These are phyloP conservation scores for Megamerina dolium DNA, from an alignment of 2,888 invertebrate species.

Conservation along the genomic window DNA sequence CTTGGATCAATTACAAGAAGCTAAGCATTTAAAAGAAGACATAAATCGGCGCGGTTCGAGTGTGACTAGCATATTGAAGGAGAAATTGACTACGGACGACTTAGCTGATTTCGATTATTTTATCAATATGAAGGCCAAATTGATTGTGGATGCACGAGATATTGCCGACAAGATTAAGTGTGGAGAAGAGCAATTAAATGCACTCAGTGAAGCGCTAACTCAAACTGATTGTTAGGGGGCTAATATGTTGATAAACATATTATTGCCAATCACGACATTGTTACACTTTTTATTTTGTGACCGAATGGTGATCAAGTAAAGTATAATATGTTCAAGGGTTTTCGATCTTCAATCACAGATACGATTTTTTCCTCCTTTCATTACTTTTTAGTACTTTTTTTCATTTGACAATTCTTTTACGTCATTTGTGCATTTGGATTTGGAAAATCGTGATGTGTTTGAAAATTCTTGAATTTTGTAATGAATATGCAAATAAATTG, in stretches of 20 bases:
- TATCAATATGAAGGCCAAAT: slow-evolving; percentile 79
- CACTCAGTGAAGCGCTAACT: slow-evolving; percentile 53
- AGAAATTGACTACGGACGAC: slow-evolving; percentile 66
- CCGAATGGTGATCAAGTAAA: too few relatives aligned
- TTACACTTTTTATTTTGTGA: too few relatives aligned
- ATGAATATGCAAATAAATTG: too few relatives aligned
- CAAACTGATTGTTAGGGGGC: slow-evolving; percentile 47
- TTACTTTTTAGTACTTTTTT: too few relatives aligned
- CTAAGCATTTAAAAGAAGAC: slow-evolving; percentile 71
- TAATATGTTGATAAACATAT: not conserved
- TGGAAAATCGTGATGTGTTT: too few relatives aligned
- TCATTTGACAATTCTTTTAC: too few relatives aligned
- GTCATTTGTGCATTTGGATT: too few relatives aligned
- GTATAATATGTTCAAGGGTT: too few relatives aligned
- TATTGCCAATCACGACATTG: too few relatives aligned
- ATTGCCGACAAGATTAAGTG: slow-evolving; percentile 76
- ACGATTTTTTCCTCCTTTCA: too few relatives aligned
- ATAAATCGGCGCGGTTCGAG: slow-evolving; percentile 71
- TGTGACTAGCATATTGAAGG: slow-evolving; percentile 64
- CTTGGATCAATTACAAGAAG: slow-evolving; percentile 72
- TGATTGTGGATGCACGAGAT: slow-evolving; percentile 75
- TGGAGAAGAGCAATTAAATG: slow-evolving; percentile 72
- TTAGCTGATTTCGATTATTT: slow-evolving; percentile 77
- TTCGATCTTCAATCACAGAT: too few relatives aligned
- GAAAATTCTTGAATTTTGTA: too few relatives aligned